Evolutionary conservation across 2,888 invertebrate genomes (phyloP), one percentile per base, ranked within the genome.

Genomic region (Trichacis sp.): DNA sequence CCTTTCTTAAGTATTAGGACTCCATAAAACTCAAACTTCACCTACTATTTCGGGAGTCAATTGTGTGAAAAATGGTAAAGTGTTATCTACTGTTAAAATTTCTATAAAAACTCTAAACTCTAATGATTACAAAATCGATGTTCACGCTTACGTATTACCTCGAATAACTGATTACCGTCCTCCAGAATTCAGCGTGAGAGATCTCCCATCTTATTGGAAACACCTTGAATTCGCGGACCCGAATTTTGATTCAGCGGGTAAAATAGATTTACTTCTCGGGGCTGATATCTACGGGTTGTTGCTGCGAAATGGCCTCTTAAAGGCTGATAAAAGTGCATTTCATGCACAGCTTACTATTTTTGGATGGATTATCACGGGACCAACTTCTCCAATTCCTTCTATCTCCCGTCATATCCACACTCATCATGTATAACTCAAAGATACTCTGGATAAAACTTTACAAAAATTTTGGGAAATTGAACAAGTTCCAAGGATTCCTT

Each of bases 361-460:
- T 4, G 49, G 49, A 11, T 33, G 49, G 49, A 49, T 49, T 11
- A 24, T 49, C n/a, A 17, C 49, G 1, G 49, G 49, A 17, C 49
- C 36, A n/a, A n/a, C n/a, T 2, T 2, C 30, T n/a, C 1, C 33
- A 1, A 20, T n/a, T 11, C 17, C 24, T 8, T 8, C 8, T 5
- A 24, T 8, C 24, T 24, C 24, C 24, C 3, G 15, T 18, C 15
- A 17, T 12, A 42, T 42, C 18, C 24, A 47, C 4, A 11, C 19
- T 9, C 24, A 47, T 29, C 24, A 47, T 11, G 12, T 24, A n/a
- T 29, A 17, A 5, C 20, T n/a, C 5, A 19, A 1, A 3, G 12
- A 9, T 19, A 1, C 45, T 19, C 11, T 45, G 9, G 24, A 19
- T n/a, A 19, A 4, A n/a, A 12, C 24, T 24, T 8, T 24, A 8